Conservation (phyloP, 2,113 vertebrate genomes). For the Patagioenas fasciata region DNA sequence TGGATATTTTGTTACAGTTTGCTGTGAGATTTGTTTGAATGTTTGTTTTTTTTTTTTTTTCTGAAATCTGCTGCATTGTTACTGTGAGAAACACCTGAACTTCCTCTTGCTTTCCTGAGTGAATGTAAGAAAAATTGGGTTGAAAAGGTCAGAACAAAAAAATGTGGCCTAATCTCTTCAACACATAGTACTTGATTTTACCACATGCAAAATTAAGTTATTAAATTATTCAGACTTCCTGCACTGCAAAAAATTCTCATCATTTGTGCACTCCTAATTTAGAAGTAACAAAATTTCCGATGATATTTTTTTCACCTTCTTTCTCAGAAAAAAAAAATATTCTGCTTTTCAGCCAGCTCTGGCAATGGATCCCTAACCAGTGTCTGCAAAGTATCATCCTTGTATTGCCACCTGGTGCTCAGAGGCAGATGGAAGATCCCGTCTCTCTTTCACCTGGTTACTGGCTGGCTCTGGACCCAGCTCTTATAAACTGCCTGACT, state of each 20-base stretch:
- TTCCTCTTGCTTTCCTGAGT: background rate
- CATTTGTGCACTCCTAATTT: background rate
- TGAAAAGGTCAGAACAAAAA: background rate
- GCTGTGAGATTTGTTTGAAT: background rate
- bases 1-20: background rate
- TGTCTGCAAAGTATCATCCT: background rate
- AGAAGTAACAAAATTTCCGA: background rate
- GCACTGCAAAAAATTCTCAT: background rate
- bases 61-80: background rate
- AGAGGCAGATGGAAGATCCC: background rate
- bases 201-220: background rate
- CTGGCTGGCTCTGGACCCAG: background rate
- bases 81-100: background rate
- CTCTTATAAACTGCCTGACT: background rate
- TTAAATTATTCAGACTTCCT: background rate
- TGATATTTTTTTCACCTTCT: background rate
- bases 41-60: background rate
- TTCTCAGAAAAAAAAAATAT: background rate
- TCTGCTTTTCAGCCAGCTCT: background rate
- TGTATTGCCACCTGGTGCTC: accelerated
- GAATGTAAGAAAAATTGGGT: background rate
- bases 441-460: accelerated
- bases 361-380: accelerated
- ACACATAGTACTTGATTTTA: background rate
- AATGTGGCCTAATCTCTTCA: background rate